Conservation (phyloP, 2,113 vertebrate genomes). For the Misgurnus mizolepis region DNA sequence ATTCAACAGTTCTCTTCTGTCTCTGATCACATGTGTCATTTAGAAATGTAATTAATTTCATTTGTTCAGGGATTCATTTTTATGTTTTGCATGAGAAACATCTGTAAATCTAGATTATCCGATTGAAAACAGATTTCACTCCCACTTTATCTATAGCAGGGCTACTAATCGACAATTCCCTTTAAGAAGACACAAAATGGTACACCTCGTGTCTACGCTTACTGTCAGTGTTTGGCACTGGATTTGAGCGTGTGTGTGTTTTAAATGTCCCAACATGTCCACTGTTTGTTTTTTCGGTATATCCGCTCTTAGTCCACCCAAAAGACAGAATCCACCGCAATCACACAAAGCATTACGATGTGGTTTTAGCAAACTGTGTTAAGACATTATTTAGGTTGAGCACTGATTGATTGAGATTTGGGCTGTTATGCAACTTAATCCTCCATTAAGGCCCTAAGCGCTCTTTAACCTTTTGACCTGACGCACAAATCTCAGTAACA, state of each 20-base stretch:
- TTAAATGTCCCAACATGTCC: conserved; percentile 27
- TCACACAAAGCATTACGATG: conserved; percentile 44
- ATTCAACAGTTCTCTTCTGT: too few relatives aligned
- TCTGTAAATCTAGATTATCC: background rate
- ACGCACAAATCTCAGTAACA: background rate
- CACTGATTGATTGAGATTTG: conserved; percentile 46
- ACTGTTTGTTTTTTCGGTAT: conserved; percentile 46
- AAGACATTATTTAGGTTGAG: conserved; percentile 41
- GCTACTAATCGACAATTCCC: background rate
- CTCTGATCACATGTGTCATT: too few relatives aligned
- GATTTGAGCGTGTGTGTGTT: conserved; percentile 35
- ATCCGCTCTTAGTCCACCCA: conserved; percentile 46
- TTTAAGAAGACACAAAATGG: conserved; percentile 23
- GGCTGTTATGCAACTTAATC: conserved; percentile 42
- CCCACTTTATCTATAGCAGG: background rate
- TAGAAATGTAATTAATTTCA: too few relatives aligned
- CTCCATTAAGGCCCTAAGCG: conserved; percentile 33
- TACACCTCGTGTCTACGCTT: conserved; percentile 28
- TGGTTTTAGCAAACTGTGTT: conserved; percentile 64
- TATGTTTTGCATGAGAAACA: background rate
- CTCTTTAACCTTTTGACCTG: conserved; percentile 26
- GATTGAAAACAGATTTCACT: conserved; percentile 21
- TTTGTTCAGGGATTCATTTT: conserved; percentile 7
- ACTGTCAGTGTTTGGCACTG: conserved; percentile 29
- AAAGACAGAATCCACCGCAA: conserved; percentile 44